Base-by-base conservation (phyloP, 1,140 invertebrate species). In the Hestina assimilis region DNA sequence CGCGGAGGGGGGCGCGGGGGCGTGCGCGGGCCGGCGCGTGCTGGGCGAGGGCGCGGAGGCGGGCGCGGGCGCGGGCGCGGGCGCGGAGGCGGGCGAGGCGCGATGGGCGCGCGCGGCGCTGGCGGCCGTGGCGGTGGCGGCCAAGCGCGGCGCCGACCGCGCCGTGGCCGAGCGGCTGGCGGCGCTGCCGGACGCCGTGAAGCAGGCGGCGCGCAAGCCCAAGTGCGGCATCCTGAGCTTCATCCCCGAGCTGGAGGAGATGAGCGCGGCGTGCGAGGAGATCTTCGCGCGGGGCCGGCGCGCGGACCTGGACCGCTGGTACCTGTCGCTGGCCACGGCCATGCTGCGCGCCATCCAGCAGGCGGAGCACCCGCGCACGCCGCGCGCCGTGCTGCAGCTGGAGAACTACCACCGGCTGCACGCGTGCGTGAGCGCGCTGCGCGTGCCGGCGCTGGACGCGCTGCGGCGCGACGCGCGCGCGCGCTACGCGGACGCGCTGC, bases 361-460 rank as follows among this genome's bases (percentile, higher is more conserved):
- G 20, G 91, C 90, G 47, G 96, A 98, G 71, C 97, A 98, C 83
- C 93, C 94, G 53, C 98, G 98, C 90, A 99, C 97, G 15, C 98
- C 98, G 9, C 92, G 93, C 42, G 95, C 98, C 90, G 97, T 99
- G 33, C 92, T 99, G 26, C 95, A 96, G 89, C 96, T 98, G 93
- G 79, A 99, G 91, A 99, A 99, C 89, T 99, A 96, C 83, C 98
- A 99, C 91, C 94, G 97, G 77, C 92, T 99, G 70, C 94, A 96
- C 79, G 95, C 94, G 12, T 87, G 96, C 40, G 87, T 99, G 45
- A 96, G 95, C 1, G 94, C 96, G 81, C 89, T 99, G 24, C 99
- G 99, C 90, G 96, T 99, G 63, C 89, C 93, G 5, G 96, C 96
- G 51, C 90, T 99, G 76, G 98, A 99, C 76, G 82, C 90, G 11